These are phyloP conservation scores for Eospalax fontanierii DNA, from an alignment of 2,797 vertebrate genomes.

Conservation along the genomic window DNA sequence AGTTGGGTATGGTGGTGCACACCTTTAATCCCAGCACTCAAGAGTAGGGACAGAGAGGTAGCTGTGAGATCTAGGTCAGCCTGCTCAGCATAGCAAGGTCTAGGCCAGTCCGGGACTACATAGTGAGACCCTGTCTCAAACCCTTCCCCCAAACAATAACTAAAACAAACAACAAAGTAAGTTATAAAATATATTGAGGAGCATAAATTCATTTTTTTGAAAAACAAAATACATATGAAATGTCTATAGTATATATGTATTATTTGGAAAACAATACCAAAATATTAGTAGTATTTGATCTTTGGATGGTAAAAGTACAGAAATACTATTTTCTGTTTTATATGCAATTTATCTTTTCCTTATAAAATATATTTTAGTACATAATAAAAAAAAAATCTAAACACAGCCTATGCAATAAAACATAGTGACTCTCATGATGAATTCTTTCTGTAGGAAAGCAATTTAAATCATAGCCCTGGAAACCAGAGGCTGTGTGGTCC, in stretches of 20 bases:
- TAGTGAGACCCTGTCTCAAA: too few relatives aligned
- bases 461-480: conserved; percentile 10
- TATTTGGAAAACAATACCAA: neutral
- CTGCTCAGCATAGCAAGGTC: too few relatives aligned
- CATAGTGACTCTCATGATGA: neutral
- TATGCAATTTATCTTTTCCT: neutral
- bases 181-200: neutral
- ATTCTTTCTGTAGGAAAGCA: conserved; percentile 7
- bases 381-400: conserved; percentile 37
- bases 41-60: too few relatives aligned
- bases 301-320: neutral
- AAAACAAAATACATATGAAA: neutral
- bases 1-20: too few relatives aligned
- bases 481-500: neutral
- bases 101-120: too few relatives aligned
- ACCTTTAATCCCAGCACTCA: too few relatives aligned
- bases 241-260: neutral
- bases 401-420: neutral
- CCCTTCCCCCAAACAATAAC: too few relatives aligned
- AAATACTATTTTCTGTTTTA: neutral
- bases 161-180: neutral
- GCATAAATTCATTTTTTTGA: neutral
- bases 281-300: neutral
- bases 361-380: neutral
- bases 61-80: too few relatives aligned